Conservation (phyloP, 2,888 invertebrate species). For the Plutella xylostella region DNA sequence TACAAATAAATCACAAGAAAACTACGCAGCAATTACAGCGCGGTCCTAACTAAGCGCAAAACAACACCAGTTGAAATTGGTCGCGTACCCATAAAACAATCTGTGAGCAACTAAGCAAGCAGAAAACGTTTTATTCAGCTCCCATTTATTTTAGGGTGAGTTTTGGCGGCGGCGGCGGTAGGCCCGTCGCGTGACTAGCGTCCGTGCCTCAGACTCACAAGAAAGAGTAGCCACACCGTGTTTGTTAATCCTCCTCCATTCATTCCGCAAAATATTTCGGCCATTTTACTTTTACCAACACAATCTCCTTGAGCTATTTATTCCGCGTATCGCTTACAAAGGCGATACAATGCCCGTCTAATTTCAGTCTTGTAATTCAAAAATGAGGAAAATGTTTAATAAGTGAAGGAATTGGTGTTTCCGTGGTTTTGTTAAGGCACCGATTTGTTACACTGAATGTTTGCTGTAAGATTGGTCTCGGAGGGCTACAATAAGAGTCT, state of each 20-base stretch:
- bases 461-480: no score
- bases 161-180: conserved; percentile 11
- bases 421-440: no score
- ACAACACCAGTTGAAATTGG: not conserved
- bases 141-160: not conserved
- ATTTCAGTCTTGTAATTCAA: no score
- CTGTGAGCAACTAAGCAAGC: conserved; percentile 1
- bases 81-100: not conserved
- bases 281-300: conserved; percentile 6
- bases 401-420: no score
- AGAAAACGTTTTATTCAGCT: conserved; percentile 3
- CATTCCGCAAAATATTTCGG: conserved; percentile 48
- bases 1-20: not conserved
- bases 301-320: conserved; percentile 4
- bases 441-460: no score
- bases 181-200: conserved; percentile 44
- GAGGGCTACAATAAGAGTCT: no score
- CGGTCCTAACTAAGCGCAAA: not conserved
- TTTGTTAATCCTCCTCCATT: conserved; percentile 57
- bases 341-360: conserved; percentile 1
- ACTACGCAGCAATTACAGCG: not conserved
- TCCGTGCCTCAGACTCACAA: conserved; percentile 41
- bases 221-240: conserved; percentile 52
- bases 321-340: conserved; percentile 3
- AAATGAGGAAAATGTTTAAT: no score